Evolutionary conservation across 2,888 invertebrate genomes (phyloP).

Genomic region (Octonoba sinensis): DNA sequence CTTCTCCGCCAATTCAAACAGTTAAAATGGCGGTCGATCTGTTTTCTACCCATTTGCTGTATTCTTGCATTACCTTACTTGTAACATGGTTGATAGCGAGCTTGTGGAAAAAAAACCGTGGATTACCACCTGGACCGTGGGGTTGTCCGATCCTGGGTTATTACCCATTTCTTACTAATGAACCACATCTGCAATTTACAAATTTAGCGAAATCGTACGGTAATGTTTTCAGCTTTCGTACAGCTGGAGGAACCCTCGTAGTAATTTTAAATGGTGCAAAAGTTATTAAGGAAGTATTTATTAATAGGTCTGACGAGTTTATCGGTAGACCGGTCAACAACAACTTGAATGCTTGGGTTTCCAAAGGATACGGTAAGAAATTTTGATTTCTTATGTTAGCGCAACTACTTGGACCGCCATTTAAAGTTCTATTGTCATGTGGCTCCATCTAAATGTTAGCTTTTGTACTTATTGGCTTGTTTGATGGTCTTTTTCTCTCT

Average conservation of each 20-base stretch:
- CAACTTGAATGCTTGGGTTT: conserved; percentile 30
- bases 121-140: conserved; percentile 41
- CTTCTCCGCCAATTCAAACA: too few species aligned
- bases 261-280: conserved; percentile 32
- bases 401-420: too few species aligned
- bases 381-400: too few species aligned
- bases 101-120: conserved; percentile 13
- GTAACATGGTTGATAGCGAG: conserved; percentile 5
- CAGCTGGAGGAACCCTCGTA: conserved; percentile 30
- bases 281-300: conserved; percentile 28
- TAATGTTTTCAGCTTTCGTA: conserved; percentile 36
- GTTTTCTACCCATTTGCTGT: too few species aligned
- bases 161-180: conserved; percentile 17
- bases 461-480: too few species aligned
- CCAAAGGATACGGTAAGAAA: conserved; percentile 36
- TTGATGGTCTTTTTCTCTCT: too few species aligned
- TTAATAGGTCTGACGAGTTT: conserved; percentile 38
- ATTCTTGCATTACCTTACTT: too few species aligned
- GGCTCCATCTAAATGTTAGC: too few species aligned
- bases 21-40: too few species aligned
- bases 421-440: too few species aligned
- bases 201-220: conserved; percentile 27
- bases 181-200: conserved; percentile 21
- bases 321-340: conserved; percentile 36
- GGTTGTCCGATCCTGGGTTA: conserved; percentile 42